phyloP scores from a whole-genome alignment of 2,797 vertebrate genomes.

The Epinephelus malabaricus region DNA sequence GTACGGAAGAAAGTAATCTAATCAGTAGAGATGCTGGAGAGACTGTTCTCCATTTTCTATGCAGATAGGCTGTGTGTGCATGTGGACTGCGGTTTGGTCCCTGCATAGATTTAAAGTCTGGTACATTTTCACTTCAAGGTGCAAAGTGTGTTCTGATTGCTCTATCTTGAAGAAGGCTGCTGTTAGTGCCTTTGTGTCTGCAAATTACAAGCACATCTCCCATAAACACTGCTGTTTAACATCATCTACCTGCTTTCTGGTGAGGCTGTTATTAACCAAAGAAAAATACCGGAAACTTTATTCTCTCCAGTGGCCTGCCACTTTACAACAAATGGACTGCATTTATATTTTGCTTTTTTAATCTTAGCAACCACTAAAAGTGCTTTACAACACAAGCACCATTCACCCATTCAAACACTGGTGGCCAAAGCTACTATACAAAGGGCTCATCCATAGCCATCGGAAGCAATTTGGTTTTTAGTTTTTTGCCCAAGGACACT shows the following conservation, averaged over 20 bases:
- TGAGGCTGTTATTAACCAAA: not conserved
- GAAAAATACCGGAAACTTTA: not conserved
- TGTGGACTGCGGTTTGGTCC: constrained; percentile 4
- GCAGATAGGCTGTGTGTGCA: constrained; percentile 30
- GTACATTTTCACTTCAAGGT: constrained; percentile 12
- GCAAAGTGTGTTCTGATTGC: not conserved
- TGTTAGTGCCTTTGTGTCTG: not conserved
- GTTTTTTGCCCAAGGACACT: too few species aligned
- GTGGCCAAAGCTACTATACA: too few species aligned
- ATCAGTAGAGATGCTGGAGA: constrained; percentile 70
- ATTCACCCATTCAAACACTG: too few species aligned
- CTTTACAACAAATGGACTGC: too few species aligned
- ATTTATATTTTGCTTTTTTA: too few species aligned
- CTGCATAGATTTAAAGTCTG: constrained; percentile 8
- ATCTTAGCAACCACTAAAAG: too few species aligned
- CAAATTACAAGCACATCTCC: not conserved
- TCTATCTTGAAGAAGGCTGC: not conserved
- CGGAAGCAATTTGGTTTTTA: too few species aligned
- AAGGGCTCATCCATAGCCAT: too few species aligned
- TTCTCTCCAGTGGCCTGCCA: not conserved
- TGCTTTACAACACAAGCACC: too few species aligned
- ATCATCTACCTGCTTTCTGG: not conserved
- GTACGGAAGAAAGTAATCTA: constrained; percentile 76
- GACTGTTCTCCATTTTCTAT: constrained; percentile 47
- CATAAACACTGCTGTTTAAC: not conserved